Conservation (phyloP, 2,797 vertebrate species). For the Myotis vivesi region DNA sequence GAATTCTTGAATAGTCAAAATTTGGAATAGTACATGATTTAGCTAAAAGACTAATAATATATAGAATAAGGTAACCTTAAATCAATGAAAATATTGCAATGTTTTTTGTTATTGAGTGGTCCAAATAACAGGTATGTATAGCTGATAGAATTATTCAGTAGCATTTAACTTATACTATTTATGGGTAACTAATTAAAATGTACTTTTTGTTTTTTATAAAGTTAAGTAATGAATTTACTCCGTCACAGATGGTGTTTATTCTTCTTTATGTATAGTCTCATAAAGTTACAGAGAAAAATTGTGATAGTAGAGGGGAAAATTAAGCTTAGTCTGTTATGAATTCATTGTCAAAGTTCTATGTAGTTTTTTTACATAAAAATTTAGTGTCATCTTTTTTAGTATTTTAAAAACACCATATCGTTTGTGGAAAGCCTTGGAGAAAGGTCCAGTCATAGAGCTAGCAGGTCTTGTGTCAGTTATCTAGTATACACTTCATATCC, state of each 20-base stretch:
- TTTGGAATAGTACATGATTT: not conserved
- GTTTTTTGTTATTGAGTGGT: not conserved
- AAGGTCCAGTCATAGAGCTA: not conserved
- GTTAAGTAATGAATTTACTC: not conserved
- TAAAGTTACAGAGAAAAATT: not conserved
- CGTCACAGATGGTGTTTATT: not conserved
- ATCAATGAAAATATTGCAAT: not conserved
- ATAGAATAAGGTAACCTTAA: not conserved
- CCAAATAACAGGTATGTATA: not conserved
- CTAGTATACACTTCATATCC: not conserved
- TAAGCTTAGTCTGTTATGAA: not conserved
- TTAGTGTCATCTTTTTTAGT: not conserved
- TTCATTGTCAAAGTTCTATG: not conserved
- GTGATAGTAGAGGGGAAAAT: not conserved
- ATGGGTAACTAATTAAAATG: not conserved
- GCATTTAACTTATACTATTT: not conserved
- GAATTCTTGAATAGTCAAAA: not conserved
- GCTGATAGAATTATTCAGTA: not conserved
- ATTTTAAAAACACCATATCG: not conserved
- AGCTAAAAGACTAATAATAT: not conserved
- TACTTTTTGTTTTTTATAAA: not conserved
- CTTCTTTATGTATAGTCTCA: not conserved
- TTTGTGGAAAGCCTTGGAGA: not conserved
- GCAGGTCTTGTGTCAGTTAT: not conserved
- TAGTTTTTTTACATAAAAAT: constrained; percentile 1